Base-by-base conservation (phyloP, 1,140 invertebrate genomes). In the Scaptomyza hsui region DNA sequence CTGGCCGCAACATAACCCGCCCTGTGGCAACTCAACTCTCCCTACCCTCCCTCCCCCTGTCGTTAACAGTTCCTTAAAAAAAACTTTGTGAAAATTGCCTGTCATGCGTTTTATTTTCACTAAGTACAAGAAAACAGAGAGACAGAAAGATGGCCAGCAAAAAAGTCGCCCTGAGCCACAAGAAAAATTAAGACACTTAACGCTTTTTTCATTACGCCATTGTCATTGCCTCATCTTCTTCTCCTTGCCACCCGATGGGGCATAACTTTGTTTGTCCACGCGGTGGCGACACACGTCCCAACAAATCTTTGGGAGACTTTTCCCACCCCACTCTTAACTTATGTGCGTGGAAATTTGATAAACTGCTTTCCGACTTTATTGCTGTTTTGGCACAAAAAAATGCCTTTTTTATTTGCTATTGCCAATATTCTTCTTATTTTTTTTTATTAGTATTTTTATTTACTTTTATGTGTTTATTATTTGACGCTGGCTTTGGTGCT, bases 281-380 rank as follows among this genome's bases (percentile, higher is more conserved):
- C 59, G 15, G 24, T 12, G 15, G 62, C 32, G 44, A 65, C 44
- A 57, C 65, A 69, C 59, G 59, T 69, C 48, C 42, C 59, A 62
- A 69, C 59, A 69, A 69, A 62, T 69, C 29, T 48, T 35, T 55
- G 13, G 74, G 61, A 9, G 61, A 19, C 45, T 68, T 48, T 35
- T 16, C 37, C 32, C 13, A 10, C 13, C 35, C 10, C 44, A 44
- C n/a, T 12, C 15, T 35, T 59, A 35, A 32, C 51, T 62, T 59
- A 56, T 74, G 63, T 79, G 80, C 64, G 74, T 88, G 74, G 74
- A 88, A 80, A 86, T 86, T 86, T 86, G 82, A 86, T 86, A 88
- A 88, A 86, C 82, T 88, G 77, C 74, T 88, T 82, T 86, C 88
- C 75, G 82, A 86, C 78, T 88, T 86, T 88, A 88, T 88, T 88